Evolutionary conservation across 2,888 invertebrate genomes (phyloP), one percentile per base, ranked within the genome.

Genomic region (Aproaerema taeniolella): DNA sequence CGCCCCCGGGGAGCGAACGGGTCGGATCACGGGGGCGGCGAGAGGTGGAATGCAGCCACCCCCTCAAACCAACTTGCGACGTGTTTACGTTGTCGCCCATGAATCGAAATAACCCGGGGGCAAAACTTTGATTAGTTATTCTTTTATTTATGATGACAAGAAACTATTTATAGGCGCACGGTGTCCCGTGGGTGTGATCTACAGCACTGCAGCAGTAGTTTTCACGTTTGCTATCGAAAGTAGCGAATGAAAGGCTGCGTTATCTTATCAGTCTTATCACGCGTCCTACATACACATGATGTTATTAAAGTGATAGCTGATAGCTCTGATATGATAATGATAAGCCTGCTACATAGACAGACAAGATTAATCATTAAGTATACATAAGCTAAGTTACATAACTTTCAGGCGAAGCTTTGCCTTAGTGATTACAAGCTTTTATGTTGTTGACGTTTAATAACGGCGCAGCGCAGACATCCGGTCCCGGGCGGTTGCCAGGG

Each of bases 91-190:
- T 69, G 63, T 70, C 65, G 55, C 61, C 61, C 67, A 60, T 67
- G 71, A 70, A 70, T 67, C 64, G 63, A 66, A 58, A 61, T 59
- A 62, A 67, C 57, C 63, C 61, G 49, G 51, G 59, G 58, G 63
- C 60, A 51, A 62, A 75, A 75, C 64, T 76, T 80, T 71, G 69
- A 74, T 76, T 73, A 70, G 65, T 70, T 72, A 68, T 70, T 68
- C 57, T 67, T 69, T 68, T 74, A 70, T 68, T 71, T 68, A 68
- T 57, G 53, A 49, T 53, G 55, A 62, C 61, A 65, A 56, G 53
- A 55, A 53, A 47, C 55, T 47, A 52, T 61, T 70, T 65, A 59
- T 60, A 55, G 42, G 47, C 37, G 17, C 16, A 2, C 15, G 43
- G 41, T 35, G 30, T 34, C 48, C 26, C 42, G 15, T 14, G 39